A percentile compares a stretch with the other conserved stretches of the same genome.
These are phyloP conservation scores for Melitaea cinxia DNA, from an alignment of 1,140 invertebrate genomes.

Conservation along the genomic window DNA sequence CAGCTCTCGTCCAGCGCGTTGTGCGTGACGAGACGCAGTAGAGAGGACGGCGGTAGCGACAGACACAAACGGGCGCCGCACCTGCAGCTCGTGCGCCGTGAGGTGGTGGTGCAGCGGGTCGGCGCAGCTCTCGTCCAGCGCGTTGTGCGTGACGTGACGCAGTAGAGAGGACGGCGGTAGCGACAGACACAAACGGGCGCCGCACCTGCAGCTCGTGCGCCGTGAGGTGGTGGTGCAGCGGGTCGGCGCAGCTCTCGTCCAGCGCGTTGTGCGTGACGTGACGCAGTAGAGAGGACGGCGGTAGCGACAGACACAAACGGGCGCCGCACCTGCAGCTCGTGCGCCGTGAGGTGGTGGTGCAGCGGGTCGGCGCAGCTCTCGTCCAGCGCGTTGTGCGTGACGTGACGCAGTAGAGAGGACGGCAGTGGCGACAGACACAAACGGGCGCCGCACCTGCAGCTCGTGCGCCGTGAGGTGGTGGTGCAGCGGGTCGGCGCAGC, in stretches of 20 bases:
- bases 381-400: constrained; percentile 68
- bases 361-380: constrained; percentile 93
- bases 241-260: constrained; percentile 96
- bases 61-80: constrained; percentile 89
- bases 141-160: constrained; percentile 61
- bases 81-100: constrained; percentile 95
- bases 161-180: constrained; percentile 88
- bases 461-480: constrained; percentile 64
- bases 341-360: constrained; percentile 94
- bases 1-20: constrained; percentile 98
- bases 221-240: constrained; percentile 78
- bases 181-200: too few species aligned
- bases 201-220: constrained; percentile 66
- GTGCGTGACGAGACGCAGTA: constrained; percentile 90
- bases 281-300: constrained; percentile 90
- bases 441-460: constrained; percentile 83
- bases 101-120: constrained; percentile 98
- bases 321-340: constrained; percentile 94
- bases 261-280: constrained; percentile 94
- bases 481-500: constrained; percentile 90
- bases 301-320: constrained; percentile 93
- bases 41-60: constrained; percentile 95
- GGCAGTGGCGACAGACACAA: too few species aligned
- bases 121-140: constrained; percentile 83
- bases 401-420: constrained; percentile 84